Base-by-base conservation (phyloP, 2,888 invertebrate species). In the Xestia c-nigrum region DNA sequence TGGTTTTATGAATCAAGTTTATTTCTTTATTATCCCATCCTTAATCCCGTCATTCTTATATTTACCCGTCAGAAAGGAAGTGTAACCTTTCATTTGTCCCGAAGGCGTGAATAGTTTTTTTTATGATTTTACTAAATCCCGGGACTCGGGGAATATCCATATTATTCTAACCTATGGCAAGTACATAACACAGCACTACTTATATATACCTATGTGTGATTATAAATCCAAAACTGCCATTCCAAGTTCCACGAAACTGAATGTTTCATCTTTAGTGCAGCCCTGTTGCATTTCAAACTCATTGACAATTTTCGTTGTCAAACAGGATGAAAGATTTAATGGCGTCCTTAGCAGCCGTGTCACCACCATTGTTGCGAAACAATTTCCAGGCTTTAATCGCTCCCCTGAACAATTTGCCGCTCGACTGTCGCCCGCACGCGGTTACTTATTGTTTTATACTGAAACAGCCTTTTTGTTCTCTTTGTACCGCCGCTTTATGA, bases 321-420 rank as follows among this genome's bases (percentile, higher is more conserved):
- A 87, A 88, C 87, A 85, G 86, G 88, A 89, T 90, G 90, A 91
- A 91, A 91, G 89, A 90, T 90, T 91, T 92, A 91, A 92, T 89
- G 87, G 89, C 85, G 81, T 89, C 89, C 90, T 90, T 88, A 89
- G 87, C 85, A 88, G 91, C 89, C 87, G 89, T 89, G 89, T 89
- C 87, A 87, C 86, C 86, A 78, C 88, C 88, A 92, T 91, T 93
- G 93, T 93, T 93, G 88, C 90, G 88, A 91, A 92, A 93, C 93
- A 94, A 93, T 93, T 93, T 93, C 85, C 91, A 90, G 90, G 90
- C 88, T 91, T 91, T 92, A 93, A 93, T 93, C 92, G 93, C 89
- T 91, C 92, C 89, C 91, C 87, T 90, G 91, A 91, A 90, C 92
- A 92, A 92, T 92, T 93, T 92, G 85, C 91, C 88, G 90, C 87